Evolutionary conservation across 2,797 vertebrate species (phyloP).

Genomic region (Crypturellus tataupa): DNA sequence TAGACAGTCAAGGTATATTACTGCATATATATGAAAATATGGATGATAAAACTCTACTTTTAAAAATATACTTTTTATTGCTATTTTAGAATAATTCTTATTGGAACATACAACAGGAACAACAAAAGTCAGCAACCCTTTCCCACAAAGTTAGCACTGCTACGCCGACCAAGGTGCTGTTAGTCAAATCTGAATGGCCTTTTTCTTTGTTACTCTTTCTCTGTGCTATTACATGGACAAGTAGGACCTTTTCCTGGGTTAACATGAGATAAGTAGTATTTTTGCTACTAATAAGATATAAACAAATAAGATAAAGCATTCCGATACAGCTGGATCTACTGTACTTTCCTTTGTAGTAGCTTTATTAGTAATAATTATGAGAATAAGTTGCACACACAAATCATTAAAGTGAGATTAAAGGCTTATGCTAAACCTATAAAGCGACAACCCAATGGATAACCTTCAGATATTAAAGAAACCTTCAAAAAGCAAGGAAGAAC

Average conservation of each 20-base stretch:
- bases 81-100: neutral
- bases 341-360: neutral
- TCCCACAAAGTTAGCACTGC: neutral
- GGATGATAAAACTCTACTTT: neutral
- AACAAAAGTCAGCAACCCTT: neutral
- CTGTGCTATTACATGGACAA: neutral
- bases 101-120: neutral
- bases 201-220: neutral
- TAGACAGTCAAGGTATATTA: neutral
- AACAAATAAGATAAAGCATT: constrained; percentile 50
- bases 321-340: neutral
- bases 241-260: neutral
- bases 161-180: neutral
- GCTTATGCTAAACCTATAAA: constrained; percentile 22
- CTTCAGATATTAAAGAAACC: neutral
- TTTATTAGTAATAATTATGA: constrained; percentile 50
- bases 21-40: too few relatives aligned
- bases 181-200: neutral
- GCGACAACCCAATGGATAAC: neutral
- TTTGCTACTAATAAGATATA: constrained; percentile 26
- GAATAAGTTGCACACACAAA: constrained; percentile 30
- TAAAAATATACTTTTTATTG: constrained; percentile 8
- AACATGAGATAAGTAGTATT: neutral
- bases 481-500: constrained; percentile 21
- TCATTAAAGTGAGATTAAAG: constrained; percentile 49